A percentile compares a stretch with the other conserved stretches of the same genome.
phyloP scores from a whole-genome alignment of 2,797 vertebrate genomes.

The Sebastes trivittatus region DNA sequence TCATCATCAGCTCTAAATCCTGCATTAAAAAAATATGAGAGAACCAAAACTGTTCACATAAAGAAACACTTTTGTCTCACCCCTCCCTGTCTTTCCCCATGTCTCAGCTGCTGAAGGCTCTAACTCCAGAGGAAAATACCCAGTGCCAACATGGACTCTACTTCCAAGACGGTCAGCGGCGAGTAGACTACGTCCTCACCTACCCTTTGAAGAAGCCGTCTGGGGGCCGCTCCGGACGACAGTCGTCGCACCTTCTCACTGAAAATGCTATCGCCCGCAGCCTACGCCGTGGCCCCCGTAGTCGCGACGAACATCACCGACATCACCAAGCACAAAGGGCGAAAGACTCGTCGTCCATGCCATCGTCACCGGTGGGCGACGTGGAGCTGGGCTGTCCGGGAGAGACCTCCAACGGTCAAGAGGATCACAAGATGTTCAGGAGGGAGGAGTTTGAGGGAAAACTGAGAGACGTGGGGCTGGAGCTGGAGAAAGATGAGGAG shows the following conservation, averaged over 20 bases:
- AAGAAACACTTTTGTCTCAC: neutral
- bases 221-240: slow-evolving; percentile 67
- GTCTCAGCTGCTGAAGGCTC: slow-evolving; percentile 88
- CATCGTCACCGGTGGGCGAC: neutral
- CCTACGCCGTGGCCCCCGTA: slow-evolving; percentile 59
- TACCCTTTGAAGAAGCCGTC: slow-evolving; percentile 90
- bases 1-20: neutral
- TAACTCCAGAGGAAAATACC: slow-evolving; percentile 88
- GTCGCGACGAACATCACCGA: neutral
- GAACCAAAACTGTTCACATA: neutral
- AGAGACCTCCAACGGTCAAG: slow-evolving; percentile 83
- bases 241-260: slow-evolving; percentile 76
- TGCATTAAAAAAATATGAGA: neutral
- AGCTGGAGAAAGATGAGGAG: slow-evolving; percentile 93
- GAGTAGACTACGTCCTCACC: slow-evolving; percentile 93
- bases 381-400: slow-evolving; percentile 54
- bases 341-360: neutral
- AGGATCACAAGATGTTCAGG: slow-evolving; percentile 89
- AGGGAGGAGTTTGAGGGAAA: slow-evolving; percentile 92
- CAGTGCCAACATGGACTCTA: slow-evolving; percentile 89
- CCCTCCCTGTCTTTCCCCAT: slow-evolving; percentile 32
- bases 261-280: slow-evolving; percentile 80
- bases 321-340: neutral
- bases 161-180: slow-evolving; percentile 92
- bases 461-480: slow-evolving; percentile 92